Evolutionary conservation across 1,140 invertebrate genomes (phyloP).

Genomic region (Zophobas morio): DNA sequence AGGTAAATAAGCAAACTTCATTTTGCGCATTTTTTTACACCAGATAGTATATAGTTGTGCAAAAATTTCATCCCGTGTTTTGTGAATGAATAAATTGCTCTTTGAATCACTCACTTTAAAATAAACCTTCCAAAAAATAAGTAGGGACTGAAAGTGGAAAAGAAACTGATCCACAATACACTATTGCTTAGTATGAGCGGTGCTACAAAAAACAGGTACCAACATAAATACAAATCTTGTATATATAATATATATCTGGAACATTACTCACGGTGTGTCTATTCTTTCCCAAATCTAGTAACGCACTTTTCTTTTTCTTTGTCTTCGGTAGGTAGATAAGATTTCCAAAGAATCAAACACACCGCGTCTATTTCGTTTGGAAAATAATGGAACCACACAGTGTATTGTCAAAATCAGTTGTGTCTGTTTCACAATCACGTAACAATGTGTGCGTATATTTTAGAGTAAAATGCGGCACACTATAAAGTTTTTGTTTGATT

Average conservation of each 20-base stretch:
- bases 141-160: conserved; percentile 21
- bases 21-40: conserved; percentile 39
- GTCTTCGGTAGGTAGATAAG: too few species aligned
- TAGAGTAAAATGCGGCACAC: conserved; percentile 52
- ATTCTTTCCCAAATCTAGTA: too few species aligned
- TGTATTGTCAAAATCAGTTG: conserved; percentile 44
- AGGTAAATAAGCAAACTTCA: conserved; percentile 21
- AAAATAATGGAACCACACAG: conserved; percentile 50
- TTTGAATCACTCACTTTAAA: conserved; percentile 38
- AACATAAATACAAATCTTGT: background rate
- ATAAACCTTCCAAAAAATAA: conserved; percentile 7
- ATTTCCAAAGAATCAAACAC: too few species aligned
- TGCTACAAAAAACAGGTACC: background rate
- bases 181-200: background rate
- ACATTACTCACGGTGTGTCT: background rate
- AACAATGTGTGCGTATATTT: conserved; percentile 51
- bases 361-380: background rate
- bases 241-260: conserved; percentile 20
- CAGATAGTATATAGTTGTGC: conserved; percentile 54
- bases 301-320: too few species aligned
- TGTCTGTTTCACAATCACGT: conserved; percentile 43
- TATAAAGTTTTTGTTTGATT: conserved; percentile 25
- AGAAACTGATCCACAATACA: conserved; percentile 34
- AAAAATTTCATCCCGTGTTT: conserved; percentile 53
- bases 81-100: conserved; percentile 46